Conservation (phyloP, 2,113 vertebrate genomes). For the Apaloderma vittatum region DNA sequence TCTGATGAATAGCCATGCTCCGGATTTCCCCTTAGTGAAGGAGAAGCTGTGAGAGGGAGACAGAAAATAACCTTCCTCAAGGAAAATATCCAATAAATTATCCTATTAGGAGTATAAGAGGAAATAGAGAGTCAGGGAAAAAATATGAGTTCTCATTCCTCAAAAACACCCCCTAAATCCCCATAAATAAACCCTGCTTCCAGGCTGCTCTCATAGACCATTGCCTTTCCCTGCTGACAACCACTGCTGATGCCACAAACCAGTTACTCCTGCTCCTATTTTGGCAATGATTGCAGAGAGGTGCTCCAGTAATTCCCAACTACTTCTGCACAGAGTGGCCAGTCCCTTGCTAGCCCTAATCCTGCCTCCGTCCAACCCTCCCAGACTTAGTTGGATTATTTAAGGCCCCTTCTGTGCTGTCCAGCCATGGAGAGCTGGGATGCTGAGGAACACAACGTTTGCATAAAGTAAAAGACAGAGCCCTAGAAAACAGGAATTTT, state of each 20-base stretch:
- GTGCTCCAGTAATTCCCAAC: not conserved
- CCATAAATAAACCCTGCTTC: not conserved
- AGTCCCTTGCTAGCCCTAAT: not conserved
- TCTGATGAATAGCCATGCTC: not conserved
- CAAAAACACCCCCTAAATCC: not conserved
- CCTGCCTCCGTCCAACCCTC: not conserved
- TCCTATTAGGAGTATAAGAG: not conserved
- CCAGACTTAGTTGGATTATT: not conserved
- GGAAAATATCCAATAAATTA: not conserved
- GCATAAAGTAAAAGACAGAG: not conserved
- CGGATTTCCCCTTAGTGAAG: not conserved
- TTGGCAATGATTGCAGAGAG: not conserved
- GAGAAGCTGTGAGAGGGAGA: not conserved
- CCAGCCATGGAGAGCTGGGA: not conserved
- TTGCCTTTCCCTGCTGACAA: not conserved
- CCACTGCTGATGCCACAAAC: not conserved
- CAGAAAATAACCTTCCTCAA: not conserved
- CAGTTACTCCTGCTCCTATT: not conserved
- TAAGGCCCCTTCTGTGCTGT: not conserved
- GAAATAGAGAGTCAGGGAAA: not conserved
- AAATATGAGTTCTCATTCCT: not conserved
- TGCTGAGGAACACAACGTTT: not conserved
- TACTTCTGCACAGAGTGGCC: not conserved
- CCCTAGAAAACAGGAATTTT: not conserved
- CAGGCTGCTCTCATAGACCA: not conserved